Conservation (phyloP, 1,140 invertebrate genomes). For the Hycleus phaleratus region DNA sequence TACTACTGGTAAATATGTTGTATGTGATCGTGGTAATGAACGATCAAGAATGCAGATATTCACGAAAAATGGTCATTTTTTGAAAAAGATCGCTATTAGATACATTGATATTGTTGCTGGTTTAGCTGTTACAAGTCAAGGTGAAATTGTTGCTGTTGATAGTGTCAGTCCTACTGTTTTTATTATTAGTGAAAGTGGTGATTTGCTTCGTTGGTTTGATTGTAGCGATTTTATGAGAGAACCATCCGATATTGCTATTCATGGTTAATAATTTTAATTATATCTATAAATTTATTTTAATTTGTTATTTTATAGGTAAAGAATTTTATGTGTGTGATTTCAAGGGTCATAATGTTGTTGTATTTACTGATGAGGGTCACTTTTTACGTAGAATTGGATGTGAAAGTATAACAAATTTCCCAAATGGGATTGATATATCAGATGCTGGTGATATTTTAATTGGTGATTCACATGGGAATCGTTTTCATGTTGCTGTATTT, state of each 20-base stretch:
- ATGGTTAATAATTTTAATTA: slow-evolving; percentile 49
- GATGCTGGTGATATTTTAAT: slow-evolving; percentile 93
- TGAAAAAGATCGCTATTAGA: slow-evolving; percentile 88
- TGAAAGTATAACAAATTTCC: slow-evolving; percentile 93
- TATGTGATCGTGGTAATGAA: slow-evolving; percentile 94
- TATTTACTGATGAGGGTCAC: slow-evolving; percentile 85
- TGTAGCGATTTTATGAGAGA: slow-evolving; percentile 96
- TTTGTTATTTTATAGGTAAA: slow-evolving; percentile 57
- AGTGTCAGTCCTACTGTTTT: slow-evolving; percentile 96
- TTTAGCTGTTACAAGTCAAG: slow-evolving; percentile 79
- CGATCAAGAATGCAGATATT: slow-evolving; percentile 95
- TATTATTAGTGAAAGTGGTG: slow-evolving; percentile 82
- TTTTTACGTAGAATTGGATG: slow-evolving; percentile 89
- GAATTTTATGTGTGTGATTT: slow-evolving; percentile 98
- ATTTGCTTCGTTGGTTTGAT: slow-evolving; percentile 90
- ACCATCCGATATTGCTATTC: slow-evolving; percentile 92
- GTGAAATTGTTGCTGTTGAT: slow-evolving; percentile 94
- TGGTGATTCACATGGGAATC: slow-evolving; percentile 95
- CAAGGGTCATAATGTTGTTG: slow-evolving; percentile 94
- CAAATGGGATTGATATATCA: slow-evolving; percentile 95
- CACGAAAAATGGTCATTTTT: slow-evolving; percentile 76
- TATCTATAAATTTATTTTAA: not conserved
- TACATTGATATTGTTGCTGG: slow-evolving; percentile 98
- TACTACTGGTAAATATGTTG: slow-evolving; percentile 82
- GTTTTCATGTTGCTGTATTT: slow-evolving; percentile 94